A percentile compares a stretch with the other conserved stretches of the same genome.
phyloP scores from a whole-genome alignment of 2,888 invertebrate genomes.

The Rhodophaea formosa region DNA sequence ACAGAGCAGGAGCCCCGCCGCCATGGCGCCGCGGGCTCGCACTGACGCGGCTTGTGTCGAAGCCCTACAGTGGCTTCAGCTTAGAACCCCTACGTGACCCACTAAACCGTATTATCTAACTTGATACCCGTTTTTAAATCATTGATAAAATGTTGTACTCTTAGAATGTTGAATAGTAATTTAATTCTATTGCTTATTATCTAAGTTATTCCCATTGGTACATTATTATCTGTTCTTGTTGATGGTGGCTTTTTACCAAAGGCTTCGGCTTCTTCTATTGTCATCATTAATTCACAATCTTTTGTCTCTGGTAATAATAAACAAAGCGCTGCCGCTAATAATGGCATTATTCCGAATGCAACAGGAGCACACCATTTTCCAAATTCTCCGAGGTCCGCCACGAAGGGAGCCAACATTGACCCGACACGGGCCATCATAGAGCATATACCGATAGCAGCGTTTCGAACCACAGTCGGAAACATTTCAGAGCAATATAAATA shows the following conservation, averaged over 20 bases:
- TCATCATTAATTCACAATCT: constrained; percentile 86
- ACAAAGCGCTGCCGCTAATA: constrained; percentile 83
- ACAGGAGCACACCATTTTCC: constrained; percentile 85
- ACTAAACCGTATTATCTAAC: constrained; percentile 44
- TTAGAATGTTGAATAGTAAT: not conserved
- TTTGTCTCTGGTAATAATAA: constrained; percentile 89
- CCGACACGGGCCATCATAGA: constrained; percentile 93
- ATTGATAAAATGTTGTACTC: not conserved
- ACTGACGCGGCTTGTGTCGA: constrained; percentile 46
- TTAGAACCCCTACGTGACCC: constrained; percentile 65
- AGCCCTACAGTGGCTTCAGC: constrained; percentile 53
- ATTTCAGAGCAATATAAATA: constrained; percentile 92
- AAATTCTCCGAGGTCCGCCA: constrained; percentile 81
- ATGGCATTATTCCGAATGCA: constrained; percentile 85
- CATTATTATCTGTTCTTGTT: constrained; percentile 13
- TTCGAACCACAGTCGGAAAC: constrained; percentile 93
- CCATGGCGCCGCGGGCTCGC: constrained; percentile 53
- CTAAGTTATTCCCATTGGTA: constrained; percentile 9
- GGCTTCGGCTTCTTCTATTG: constrained; percentile 87
- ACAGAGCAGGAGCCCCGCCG: constrained; percentile 62
- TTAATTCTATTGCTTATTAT: not conserved
- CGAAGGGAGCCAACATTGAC: constrained; percentile 90
- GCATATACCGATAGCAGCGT: constrained; percentile 90
- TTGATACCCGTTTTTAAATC: constrained; percentile 38
- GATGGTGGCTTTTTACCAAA: constrained; percentile 36